Evolutionary conservation across 2,797 vertebrate genomes (phyloP).

Genomic region (Pteronotus mesoamericanus): DNA sequence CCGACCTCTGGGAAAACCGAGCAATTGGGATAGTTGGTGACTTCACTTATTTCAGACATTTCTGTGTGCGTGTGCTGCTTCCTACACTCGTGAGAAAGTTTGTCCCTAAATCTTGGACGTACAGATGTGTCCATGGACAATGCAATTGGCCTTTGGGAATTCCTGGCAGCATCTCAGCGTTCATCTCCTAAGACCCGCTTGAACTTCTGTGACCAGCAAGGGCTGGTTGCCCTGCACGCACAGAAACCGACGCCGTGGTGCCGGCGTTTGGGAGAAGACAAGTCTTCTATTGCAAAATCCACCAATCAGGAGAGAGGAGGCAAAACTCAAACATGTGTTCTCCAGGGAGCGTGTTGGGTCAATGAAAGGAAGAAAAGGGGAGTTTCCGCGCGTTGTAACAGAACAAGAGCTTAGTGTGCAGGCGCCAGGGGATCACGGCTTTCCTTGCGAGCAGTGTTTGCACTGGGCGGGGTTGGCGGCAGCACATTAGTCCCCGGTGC

Average conservation of each 20-base stretch:
- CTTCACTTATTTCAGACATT: background rate
- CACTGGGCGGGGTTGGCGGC: too few relatives aligned
- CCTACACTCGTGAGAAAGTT: too few relatives aligned
- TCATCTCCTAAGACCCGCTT: background rate
- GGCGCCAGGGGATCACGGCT: background rate
- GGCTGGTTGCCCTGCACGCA: accelerated
- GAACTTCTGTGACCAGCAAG: background rate
- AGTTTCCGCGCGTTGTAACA: background rate
- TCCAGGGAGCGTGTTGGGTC: background rate
- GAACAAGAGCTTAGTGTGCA: background rate
- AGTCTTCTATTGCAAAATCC: background rate
- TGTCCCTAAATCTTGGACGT: background rate
- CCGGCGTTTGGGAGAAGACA: background rate
- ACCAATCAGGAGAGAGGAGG: background rate
- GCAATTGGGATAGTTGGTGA: background rate
- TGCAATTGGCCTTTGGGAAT: background rate
- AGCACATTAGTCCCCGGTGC: background rate
- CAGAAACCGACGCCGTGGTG: background rate
- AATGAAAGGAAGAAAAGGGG: background rate
- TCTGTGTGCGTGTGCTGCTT: background rate
- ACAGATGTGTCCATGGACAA: background rate
- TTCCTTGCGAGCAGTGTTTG: too few relatives aligned
- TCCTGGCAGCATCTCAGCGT: too few relatives aligned
- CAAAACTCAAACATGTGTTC: background rate
- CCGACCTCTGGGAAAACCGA: background rate